Base-by-base conservation (phyloP, 2,113 vertebrate genomes). In the Caretta caretta region DNA sequence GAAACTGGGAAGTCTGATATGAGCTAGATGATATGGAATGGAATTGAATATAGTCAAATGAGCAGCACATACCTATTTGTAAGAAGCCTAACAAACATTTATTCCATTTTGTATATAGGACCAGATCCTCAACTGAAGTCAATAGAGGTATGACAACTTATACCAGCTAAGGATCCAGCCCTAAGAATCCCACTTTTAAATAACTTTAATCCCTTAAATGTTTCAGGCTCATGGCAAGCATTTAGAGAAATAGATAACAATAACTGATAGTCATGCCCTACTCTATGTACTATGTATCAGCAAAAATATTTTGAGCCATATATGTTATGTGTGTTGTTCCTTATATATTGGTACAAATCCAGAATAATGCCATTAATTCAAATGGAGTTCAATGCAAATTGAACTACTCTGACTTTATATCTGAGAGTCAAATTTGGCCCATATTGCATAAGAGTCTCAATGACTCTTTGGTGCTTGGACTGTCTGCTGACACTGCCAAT, bases 21-120 rank as follows among this genome's bases (percentile, higher is more conserved):
- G 90, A 96, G 54, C 72, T 93, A 83, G 13, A 24, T 90, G 62
- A 89, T 83, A 93, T 4, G 86, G 14, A 90, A 29, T 82, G 11
- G 51, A 88, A 95, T 96, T 96, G 90, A 95, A 90, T 86, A 69
- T 89, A 94, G 80, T 83, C 95, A 96, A 89, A 84, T 80, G 84
- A 94, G 83, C 62, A 14, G 35, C 94, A 88, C 83, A 89, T 84
- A 83, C 48, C 91, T 87, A 11, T 93, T 90, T 95, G 51, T 94
- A 94, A 92, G 76, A 92, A 94, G 90, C 95, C 95, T 94, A 89
- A 89, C 95, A 49, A 80, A 89, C 1, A 17, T 56, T 62, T 82
- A 88, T 86, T 80, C 2, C 56, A 92, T 87, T 90, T 87, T 17
- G 11, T 4, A 81, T 79, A 89, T 72, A 87, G 76, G 88, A 84